Percentiles rank a stretch among this genome's conserved stretches.
Evolutionary conservation across 2,797 vertebrate genomes (phyloP).

Genomic region (Ammospiza maritima): DNA sequence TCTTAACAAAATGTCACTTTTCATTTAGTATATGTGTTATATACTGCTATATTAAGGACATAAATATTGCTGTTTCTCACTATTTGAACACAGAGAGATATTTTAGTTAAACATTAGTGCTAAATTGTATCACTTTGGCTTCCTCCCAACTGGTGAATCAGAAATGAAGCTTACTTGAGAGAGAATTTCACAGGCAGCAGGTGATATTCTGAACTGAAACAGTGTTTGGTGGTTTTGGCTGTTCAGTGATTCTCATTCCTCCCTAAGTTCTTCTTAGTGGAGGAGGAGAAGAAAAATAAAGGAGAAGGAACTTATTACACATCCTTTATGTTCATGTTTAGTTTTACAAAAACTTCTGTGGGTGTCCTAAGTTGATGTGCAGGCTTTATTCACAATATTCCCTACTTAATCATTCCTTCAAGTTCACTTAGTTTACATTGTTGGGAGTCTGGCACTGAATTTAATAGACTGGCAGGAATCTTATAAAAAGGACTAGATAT

Average conservation of each 20-base stretch:
- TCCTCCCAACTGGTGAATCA: neutral
- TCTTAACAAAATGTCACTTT: neutral
- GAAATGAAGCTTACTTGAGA: neutral
- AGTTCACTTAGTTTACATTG: neutral
- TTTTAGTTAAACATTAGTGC: neutral
- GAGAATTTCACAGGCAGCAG: constrained; percentile 10
- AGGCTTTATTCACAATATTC: neutral
- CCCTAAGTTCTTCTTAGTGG: neutral
- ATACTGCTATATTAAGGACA: neutral
- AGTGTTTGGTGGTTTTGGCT: neutral
- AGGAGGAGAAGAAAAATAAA: neutral
- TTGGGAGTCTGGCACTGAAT: neutral
- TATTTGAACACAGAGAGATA: neutral
- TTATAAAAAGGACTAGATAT: neutral
- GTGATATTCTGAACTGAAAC: neutral
- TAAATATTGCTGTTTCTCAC: neutral
- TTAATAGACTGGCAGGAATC: neutral
- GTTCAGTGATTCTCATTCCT: neutral
- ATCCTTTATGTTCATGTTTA: neutral
- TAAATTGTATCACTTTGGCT: neutral
- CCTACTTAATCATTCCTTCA: neutral
- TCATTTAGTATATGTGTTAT: neutral
- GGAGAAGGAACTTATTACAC: neutral
- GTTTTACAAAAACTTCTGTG: neutral
- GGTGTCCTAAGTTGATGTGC: neutral